phyloP scores from a whole-genome alignment of 2,888 invertebrate species.

The Agelastica alni region DNA sequence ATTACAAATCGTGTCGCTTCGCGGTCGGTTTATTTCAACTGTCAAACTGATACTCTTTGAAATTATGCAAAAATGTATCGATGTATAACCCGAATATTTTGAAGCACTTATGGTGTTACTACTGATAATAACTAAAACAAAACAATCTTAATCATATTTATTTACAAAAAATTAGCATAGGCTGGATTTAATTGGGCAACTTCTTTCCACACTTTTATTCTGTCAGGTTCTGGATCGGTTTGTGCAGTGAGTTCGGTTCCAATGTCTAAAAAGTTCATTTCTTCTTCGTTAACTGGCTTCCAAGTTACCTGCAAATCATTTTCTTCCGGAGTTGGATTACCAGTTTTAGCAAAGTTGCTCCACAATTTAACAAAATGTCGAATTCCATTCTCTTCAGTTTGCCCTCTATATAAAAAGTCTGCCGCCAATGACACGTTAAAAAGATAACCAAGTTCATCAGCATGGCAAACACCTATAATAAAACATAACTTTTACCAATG shows the following conservation, averaged over 20 bases:
- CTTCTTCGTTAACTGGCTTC: constrained; percentile 33
- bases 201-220: constrained; percentile 44
- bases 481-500: no score
- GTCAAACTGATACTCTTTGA: no score
- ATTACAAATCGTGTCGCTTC: no score
- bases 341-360: constrained; percentile 45
- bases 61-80: no score
- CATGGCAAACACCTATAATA: constrained; percentile 42
- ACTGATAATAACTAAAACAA: no score
- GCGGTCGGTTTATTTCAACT: no score
- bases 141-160: background rate
- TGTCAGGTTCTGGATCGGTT: constrained; percentile 40
- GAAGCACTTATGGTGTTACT: no score
- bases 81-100: no score
- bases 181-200: constrained; percentile 4
- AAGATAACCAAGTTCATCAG: constrained; percentile 41
- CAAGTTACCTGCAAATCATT: constrained; percentile 35
- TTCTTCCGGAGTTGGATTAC: constrained; percentile 38
- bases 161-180: constrained; percentile 3
- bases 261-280: constrained; percentile 45
- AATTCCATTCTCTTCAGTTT: constrained; percentile 31
- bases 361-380: constrained; percentile 40
- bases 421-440: constrained; percentile 31
- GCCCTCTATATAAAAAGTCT: constrained; percentile 5
- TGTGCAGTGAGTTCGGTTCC: constrained; percentile 37